These are phyloP conservation scores for Flexamia atlantica DNA, from an alignment of 2,888 invertebrate genomes.

Conservation along the genomic window DNA sequence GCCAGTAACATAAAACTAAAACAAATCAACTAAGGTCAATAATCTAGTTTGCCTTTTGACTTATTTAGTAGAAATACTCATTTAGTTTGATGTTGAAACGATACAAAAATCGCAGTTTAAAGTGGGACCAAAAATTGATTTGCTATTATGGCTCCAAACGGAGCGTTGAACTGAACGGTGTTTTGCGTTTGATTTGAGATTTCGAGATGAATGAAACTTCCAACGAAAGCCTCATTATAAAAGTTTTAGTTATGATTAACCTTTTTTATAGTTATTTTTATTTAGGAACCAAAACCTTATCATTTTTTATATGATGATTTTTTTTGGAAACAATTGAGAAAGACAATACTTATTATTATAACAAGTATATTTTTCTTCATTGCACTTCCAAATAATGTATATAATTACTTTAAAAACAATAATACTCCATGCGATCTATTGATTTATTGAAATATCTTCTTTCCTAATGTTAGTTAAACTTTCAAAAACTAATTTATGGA, in stretches of 20 bases:
- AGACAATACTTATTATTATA: too few species aligned
- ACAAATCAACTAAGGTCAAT: neutral
- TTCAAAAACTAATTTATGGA: neutral
- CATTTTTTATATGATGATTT: too few species aligned
- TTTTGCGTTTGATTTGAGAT: neutral
- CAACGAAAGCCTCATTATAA: too few species aligned
- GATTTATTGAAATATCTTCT: neutral
- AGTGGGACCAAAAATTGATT: slow-evolving; percentile 46
- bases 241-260: too few species aligned
- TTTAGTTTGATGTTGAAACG: neutral
- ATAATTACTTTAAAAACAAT: neutral
- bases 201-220: neutral
- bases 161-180: neutral
- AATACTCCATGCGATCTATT: neutral
- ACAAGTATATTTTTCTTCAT: too few species aligned
- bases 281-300: too few species aligned
- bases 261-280: too few species aligned
- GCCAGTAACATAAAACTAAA: slow-evolving; percentile 9
- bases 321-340: too few species aligned
- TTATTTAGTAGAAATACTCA: slow-evolving; percentile 11
- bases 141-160: neutral
- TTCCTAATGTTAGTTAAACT: neutral
- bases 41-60: slow-evolving; percentile 19
- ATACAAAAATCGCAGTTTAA: slow-evolving; percentile 20
- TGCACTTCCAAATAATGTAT: too few species aligned